These are phyloP conservation scores for Megaceryle alcyon DNA, from an alignment of 2,797 vertebrate species.

Conservation along the genomic window DNA sequence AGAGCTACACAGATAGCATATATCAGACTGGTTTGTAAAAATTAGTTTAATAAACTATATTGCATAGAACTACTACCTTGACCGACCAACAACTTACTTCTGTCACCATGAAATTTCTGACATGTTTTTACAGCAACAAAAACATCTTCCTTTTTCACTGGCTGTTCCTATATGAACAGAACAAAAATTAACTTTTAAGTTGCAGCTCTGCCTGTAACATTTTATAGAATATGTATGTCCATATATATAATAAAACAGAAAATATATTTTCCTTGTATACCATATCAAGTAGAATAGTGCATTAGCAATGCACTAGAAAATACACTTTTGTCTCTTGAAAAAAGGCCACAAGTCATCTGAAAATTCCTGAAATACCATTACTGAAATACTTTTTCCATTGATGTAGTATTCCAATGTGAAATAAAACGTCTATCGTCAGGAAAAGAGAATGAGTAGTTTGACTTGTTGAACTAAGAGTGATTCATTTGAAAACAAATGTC, in stretches of 20 bases:
- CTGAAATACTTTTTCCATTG: background rate
- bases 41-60: background rate
- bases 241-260: background rate
- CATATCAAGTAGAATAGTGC: background rate
- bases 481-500: background rate
- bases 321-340: background rate
- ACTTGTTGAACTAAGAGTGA: background rate
- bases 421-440: background rate
- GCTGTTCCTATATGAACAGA: slow-evolving; percentile 82
- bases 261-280: background rate
- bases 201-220: background rate
- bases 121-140: slow-evolving; percentile 98
- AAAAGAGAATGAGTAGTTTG: background rate
- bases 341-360: background rate
- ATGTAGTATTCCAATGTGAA: background rate
- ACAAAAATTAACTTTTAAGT: background rate
- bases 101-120: slow-evolving; percentile 91
- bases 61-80: background rate
- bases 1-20: background rate
- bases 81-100: slow-evolving; percentile 85
- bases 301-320: background rate
- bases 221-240: background rate
- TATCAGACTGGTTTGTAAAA: background rate
- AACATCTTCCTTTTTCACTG: slow-evolving; percentile 87
- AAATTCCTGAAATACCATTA: background rate